A percentile compares a stretch with the other conserved stretches of the same genome.
These are phyloP conservation scores for Sebastes minor DNA, from an alignment of 2,797 vertebrate species.

Conservation along the genomic window DNA sequence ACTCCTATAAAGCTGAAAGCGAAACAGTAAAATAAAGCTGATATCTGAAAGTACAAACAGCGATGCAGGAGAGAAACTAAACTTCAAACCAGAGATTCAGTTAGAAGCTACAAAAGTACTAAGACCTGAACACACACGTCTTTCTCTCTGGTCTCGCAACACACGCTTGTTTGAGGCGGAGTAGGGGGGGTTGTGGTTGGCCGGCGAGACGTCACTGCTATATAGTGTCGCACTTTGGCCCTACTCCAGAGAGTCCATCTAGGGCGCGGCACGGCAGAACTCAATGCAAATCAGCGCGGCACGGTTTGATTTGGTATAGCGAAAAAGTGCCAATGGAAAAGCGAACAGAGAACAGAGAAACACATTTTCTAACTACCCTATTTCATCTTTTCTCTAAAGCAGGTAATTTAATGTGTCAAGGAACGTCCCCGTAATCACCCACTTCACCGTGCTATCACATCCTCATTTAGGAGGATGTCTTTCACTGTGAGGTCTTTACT, in stretches of 20 bases:
- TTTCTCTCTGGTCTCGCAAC: neutral
- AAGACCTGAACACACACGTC: neutral
- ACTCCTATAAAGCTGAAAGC: neutral
- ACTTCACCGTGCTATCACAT: neutral
- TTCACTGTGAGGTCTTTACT: neutral
- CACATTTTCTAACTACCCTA: neutral
- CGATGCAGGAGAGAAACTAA: neutral
- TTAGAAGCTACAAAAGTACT: neutral
- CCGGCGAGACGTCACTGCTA: rapidly evolving
- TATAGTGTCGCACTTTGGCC: neutral
- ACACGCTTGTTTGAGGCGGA: too few relatives aligned
- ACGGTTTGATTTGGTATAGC: neutral
- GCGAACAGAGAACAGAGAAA: neutral
- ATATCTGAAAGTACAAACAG: neutral
- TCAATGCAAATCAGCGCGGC: neutral
- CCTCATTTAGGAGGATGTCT: neutral
- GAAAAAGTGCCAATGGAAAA: neutral
- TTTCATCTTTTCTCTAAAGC: neutral
- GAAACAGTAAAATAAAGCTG: too few relatives aligned
- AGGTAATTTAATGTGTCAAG: neutral
- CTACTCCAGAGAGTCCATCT: neutral
- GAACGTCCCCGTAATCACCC: neutral
- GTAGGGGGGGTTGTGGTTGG: too few relatives aligned
- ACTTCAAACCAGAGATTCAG: neutral
- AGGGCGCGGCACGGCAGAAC: too few relatives aligned